Percentiles rank a stretch among this genome's conserved stretches.
Conservation (phyloP, 2,888 invertebrate species). For the Sepiola atlantica region DNA sequence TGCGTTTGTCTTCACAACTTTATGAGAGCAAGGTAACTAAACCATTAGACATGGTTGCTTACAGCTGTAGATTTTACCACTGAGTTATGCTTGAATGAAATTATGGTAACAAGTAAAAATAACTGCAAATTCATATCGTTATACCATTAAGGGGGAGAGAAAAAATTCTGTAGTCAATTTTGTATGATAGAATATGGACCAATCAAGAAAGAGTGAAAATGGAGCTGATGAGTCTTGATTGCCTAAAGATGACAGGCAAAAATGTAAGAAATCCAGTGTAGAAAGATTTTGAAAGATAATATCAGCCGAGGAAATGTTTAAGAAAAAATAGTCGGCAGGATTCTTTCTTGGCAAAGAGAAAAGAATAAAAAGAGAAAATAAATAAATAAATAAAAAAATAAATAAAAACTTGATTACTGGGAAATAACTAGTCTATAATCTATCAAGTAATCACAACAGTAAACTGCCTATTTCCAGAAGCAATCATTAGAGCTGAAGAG, state of each 20-base stretch:
- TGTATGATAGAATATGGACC: background rate
- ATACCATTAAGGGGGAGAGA: background rate
- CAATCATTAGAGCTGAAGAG: background rate
- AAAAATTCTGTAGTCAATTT: background rate
- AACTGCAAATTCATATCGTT: background rate
- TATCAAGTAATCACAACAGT: background rate
- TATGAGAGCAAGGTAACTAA: no score
- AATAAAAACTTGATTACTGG: background rate
- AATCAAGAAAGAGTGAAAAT: background rate
- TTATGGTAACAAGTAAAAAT: background rate
- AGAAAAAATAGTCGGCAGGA: background rate
- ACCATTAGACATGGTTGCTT: background rate
- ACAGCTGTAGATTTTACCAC: background rate
- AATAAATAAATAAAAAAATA: no score
- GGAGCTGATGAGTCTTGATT: background rate
- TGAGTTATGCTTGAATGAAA: background rate
- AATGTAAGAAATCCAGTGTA: background rate
- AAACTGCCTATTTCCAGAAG: background rate
- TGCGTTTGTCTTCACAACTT: no score
- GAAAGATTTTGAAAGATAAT: background rate
- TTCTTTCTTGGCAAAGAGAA: background rate
- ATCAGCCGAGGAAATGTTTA: background rate
- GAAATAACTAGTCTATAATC: background rate
- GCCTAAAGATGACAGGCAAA: background rate
- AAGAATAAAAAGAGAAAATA: background rate